Evolutionary conservation across 2,888 invertebrate species (phyloP).

Genomic region (Acrobasis suavella): DNA sequence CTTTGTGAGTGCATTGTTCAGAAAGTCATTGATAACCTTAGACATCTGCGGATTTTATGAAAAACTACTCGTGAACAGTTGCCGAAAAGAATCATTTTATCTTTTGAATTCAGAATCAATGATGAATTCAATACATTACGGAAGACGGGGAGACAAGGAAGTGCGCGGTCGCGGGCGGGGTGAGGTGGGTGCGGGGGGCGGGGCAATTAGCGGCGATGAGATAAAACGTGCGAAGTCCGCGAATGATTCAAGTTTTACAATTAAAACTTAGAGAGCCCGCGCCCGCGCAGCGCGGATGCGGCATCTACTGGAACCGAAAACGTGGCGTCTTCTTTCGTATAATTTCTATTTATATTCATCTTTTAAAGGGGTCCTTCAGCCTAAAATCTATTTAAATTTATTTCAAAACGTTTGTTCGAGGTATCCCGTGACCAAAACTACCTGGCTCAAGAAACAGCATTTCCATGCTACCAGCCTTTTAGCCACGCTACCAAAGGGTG

Average conservation of each 20-base stretch:
- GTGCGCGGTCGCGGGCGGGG: not conserved
- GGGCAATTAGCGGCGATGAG: slow-evolving; percentile 49
- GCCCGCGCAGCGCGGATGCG: slow-evolving; percentile 9
- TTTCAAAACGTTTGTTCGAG: no score
- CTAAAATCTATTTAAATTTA: no score
- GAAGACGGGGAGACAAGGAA: not conserved
- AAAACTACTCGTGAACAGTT: slow-evolving; percentile 3
- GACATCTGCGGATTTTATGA: not conserved
- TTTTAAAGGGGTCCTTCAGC: no score
- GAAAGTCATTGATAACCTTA: not conserved
- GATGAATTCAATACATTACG: slow-evolving; percentile 9
- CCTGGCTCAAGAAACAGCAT: no score
- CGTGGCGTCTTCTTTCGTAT: no score
- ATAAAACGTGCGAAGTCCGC: slow-evolving; percentile 52
- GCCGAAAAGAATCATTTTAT: slow-evolving; percentile 11
- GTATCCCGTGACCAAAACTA: no score
- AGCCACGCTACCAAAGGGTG: no score
- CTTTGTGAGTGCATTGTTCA: not conserved
- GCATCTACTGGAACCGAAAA: no score
- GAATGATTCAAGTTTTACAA: slow-evolving; percentile 56
- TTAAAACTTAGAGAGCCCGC: slow-evolving; percentile 43
- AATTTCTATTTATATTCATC: no score
- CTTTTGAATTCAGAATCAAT: slow-evolving; percentile 14
- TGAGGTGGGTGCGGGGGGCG: slow-evolving; percentile 21
- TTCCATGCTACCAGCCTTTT: no score